Percentiles rank a stretch among this genome's conserved stretches.
Conservation (phyloP, 2,797 vertebrate genomes). For the Delichon dasypus region DNA sequence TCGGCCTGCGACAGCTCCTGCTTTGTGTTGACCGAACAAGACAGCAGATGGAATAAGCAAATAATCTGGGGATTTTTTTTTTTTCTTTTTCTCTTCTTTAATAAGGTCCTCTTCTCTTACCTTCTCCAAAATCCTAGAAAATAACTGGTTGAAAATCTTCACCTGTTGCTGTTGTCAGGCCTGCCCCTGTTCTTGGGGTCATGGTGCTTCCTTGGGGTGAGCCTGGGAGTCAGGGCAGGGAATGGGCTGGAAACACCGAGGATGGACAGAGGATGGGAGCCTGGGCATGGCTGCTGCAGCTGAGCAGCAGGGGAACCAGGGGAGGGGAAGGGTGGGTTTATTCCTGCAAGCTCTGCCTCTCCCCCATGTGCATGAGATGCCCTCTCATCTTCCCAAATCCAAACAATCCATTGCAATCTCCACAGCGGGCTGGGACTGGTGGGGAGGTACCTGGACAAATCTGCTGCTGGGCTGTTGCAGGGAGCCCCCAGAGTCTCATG, state of each 20-base stretch:
- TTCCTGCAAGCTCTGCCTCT: neutral
- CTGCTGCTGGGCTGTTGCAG: neutral
- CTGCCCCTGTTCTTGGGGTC: neutral
- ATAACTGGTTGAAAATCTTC: neutral
- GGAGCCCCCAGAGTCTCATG: neutral
- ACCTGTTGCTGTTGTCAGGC: neutral
- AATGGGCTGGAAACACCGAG: neutral
- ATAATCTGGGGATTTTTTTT: neutral
- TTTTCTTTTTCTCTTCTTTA: neutral
- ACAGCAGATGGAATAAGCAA: slow-evolving; percentile 37
- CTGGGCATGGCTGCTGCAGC: neutral
- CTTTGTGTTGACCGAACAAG: slow-evolving; percentile 31
- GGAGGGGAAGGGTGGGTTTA: neutral
- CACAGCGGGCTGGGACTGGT: neutral
- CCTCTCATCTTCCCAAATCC: neutral
- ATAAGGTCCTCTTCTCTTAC: slow-evolving; percentile 8
- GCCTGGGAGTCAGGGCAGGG: neutral
- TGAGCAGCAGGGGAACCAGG: neutral
- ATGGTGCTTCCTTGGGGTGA: neutral
- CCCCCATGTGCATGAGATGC: neutral
- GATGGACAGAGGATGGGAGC: neutral
- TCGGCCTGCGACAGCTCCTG: neutral
- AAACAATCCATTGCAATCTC: neutral
- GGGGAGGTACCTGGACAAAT: neutral
- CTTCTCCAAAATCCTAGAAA: neutral